These are phyloP conservation scores for Aythya baeri DNA, from an alignment of 2,113 vertebrate genomes.

Conservation along the genomic window DNA sequence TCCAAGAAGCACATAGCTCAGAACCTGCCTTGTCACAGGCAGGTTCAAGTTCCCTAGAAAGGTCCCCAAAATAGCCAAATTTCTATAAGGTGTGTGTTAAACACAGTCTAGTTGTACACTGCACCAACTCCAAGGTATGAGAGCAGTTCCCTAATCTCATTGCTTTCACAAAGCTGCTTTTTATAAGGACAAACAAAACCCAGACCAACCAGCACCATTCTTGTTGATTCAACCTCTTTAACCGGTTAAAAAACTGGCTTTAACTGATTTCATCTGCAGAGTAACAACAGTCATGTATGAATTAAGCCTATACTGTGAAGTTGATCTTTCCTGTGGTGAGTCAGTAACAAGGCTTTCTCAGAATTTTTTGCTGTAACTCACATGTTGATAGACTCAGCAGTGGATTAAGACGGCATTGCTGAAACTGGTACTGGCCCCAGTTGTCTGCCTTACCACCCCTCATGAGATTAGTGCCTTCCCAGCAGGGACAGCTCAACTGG, in stretches of 20 bases:
- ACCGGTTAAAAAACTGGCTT: background rate
- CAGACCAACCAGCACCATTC: background rate
- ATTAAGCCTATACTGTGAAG: background rate
- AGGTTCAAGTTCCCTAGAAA: background rate
- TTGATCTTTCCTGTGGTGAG: background rate
- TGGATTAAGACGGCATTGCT: background rate
- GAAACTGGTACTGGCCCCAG: background rate
- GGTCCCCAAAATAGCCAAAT: background rate
- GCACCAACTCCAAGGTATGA: background rate
- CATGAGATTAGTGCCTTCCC: background rate
- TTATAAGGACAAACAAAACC: background rate
- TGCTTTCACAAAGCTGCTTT: background rate
- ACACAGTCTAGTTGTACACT: background rate
- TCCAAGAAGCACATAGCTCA: background rate
- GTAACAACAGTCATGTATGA: background rate
- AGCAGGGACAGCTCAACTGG: conserved; percentile 36
- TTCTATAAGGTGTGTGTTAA: background rate
- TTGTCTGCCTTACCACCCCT: background rate
- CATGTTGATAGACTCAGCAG: background rate
- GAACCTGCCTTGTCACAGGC: background rate
- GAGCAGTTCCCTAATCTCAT: background rate
- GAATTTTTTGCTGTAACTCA: background rate
- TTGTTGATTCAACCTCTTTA: background rate
- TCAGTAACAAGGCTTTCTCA: conserved; percentile 11
- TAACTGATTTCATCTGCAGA: conserved; percentile 11